Evolutionary conservation across 2,113 vertebrate species (phyloP), one percentile per base, ranked within the genome.

Genomic region (Myiopsitta monachus): DNA sequence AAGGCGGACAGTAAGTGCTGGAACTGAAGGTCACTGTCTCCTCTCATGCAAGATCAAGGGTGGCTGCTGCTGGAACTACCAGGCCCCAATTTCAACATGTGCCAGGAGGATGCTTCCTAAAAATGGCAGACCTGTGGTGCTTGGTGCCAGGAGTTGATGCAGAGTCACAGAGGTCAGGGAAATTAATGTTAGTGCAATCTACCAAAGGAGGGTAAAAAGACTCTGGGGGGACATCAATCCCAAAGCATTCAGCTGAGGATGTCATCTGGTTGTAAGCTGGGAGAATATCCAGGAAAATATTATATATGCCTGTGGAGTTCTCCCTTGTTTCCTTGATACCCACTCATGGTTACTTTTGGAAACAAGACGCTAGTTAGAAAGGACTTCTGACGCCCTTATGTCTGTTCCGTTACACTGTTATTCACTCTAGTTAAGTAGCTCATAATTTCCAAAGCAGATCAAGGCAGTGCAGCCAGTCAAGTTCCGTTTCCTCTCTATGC

Each of bases 1-100:
- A 31, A 74, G 33, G n/a, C 26, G 8, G 41, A 22, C 6, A 30
- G 57, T 0, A 3, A 1, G 4, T 1, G 9, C 36, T 63, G 23
- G 44, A 81, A n/a, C 21, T 1, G 10, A 22, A 0, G 4, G 67
- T 55, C 24, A 5, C 33, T 44, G 18, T 18, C 21, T 61, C 41
- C 18, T 27, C 43, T 69, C 4, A 0, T 12, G 9, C 49, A 16
- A 23, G 55, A 52, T 44, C n/a, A 39, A 66, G 24, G 27, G 33
- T 28, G 51, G 73, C 26, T 1, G 17, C 31, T 52, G 3, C 2
- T 10, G 18, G 31, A 79, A 47, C 15, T 51, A 31, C 51, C 1
- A 14, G 44, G 23, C 28, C 24, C 80, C 62, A 27, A 12, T 36
- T 68, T 80, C 36, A 63, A 54, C 33, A 36, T 0, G 0, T 43